These are phyloP conservation scores for Lamproptera curius DNA, from an alignment of 2,888 invertebrate species.

Conservation along the genomic window DNA sequence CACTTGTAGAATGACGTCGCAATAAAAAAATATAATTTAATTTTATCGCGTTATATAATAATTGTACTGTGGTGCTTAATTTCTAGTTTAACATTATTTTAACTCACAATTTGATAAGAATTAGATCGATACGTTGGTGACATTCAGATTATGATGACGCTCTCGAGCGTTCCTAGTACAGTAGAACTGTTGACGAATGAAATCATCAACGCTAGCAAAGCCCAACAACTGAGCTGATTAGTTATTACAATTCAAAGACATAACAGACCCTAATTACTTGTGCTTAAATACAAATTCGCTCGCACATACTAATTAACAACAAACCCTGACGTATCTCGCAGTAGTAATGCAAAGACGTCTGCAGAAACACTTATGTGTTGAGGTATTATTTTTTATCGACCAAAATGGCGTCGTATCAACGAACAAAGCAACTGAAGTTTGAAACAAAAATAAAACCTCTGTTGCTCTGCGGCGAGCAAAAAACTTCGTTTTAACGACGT, in stretches of 20 bases:
- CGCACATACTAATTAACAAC: background rate
- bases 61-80: too few relatives aligned
- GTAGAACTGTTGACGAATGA: constrained; percentile 37
- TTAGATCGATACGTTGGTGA: too few relatives aligned
- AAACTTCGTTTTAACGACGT: background rate
- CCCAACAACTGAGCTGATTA: constrained; percentile 1
- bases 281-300: constrained; percentile 7
- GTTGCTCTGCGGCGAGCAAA: background rate
- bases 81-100: too few relatives aligned
- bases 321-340: background rate
- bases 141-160: constrained; percentile 27
- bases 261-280: background rate
- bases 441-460: background rate
- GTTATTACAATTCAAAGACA: background rate
- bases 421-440: constrained; percentile 1
- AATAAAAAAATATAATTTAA: too few relatives aligned
- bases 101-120: too few relatives aligned
- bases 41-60: too few relatives aligned
- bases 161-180: constrained; percentile 23
- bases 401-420: constrained; percentile 2
- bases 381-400: constrained; percentile 7
- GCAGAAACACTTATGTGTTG: constrained; percentile 7
- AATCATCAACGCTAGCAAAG: constrained; percentile 36
- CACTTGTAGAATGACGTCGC: too few relatives aligned
- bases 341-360: constrained; percentile 3